A percentile compares a stretch with the other conserved stretches of the same genome.
phyloP scores from a whole-genome alignment of 2,797 vertebrate genomes.

The Poecilia picta region DNA sequence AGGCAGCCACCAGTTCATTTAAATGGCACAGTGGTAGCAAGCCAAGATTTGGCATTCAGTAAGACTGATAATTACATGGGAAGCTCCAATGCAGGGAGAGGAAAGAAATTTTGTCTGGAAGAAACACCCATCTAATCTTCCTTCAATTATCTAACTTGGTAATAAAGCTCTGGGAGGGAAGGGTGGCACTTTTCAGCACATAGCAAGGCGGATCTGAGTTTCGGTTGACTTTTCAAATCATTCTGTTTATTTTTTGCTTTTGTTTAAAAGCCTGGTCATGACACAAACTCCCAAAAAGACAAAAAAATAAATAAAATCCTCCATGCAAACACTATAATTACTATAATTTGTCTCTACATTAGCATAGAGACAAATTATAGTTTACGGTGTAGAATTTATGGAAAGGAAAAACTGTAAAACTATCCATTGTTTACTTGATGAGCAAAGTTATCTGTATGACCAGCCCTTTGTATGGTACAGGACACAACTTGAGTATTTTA shows the following conservation, averaged over 20 bases:
- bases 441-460: background rate
- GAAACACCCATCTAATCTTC: slow-evolving; percentile 68
- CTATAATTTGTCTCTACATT: background rate
- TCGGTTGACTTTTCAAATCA: background rate
- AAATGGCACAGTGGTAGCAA: slow-evolving; percentile 43
- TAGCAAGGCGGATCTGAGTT: slow-evolving; percentile 48
- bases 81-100: slow-evolving; percentile 42
- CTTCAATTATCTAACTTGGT: slow-evolving; percentile 53
- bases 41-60: slow-evolving; percentile 57
- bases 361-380: background rate
- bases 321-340: background rate
- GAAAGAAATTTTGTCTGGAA: slow-evolving; percentile 59
- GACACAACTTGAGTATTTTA: slow-evolving; percentile 30
- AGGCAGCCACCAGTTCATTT: slow-evolving; percentile 45
- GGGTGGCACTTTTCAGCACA: slow-evolving; percentile 61
- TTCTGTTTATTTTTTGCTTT: background rate
- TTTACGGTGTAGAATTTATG: background rate
- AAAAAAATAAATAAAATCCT: background rate
- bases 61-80: slow-evolving; percentile 60
- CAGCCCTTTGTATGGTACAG: background rate
- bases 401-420: background rate
- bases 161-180: slow-evolving; percentile 56
- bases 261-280: background rate
- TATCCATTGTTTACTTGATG: slow-evolving; percentile 1
- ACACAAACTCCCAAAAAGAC: background rate